phyloP scores from a whole-genome alignment of 2,797 vertebrate species.

The Agapornis canus region DNA sequence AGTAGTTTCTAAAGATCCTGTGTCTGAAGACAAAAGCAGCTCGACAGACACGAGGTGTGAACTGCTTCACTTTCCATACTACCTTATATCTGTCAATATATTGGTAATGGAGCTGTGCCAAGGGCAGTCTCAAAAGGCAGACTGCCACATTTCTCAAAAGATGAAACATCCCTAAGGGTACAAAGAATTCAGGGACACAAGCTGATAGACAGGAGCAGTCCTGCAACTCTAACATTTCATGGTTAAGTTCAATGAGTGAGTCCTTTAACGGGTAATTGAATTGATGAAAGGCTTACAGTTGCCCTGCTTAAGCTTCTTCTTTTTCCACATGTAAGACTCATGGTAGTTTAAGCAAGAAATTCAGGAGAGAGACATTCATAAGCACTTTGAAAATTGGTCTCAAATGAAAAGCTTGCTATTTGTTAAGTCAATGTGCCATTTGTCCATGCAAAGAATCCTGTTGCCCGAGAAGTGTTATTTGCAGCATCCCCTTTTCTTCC shows the following conservation, averaged over 20 bases:
- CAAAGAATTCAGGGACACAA: conserved; percentile 28
- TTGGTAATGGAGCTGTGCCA: background rate
- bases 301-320: background rate
- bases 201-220: conserved; percentile 21
- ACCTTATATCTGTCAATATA: conserved; percentile 22
- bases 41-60: background rate
- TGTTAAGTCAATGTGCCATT: background rate
- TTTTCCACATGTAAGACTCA: background rate
- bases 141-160: conserved; percentile 41
- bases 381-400: background rate
- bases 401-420: background rate
- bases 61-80: background rate
- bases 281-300: conserved; percentile 23
- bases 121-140: conserved; percentile 43
- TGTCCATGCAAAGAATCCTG: background rate
- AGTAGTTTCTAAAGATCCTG: background rate
- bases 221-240: conserved; percentile 36
- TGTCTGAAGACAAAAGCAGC: background rate
- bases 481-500: background rate
- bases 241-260: conserved; percentile 37
- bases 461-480: conserved; percentile 9
- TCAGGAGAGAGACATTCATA: background rate
- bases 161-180: conserved; percentile 33
- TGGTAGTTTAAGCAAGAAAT: background rate
- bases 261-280: conserved; percentile 36